Conservation (phyloP, 2,113 vertebrate species). For the Lota lota region DNA sequence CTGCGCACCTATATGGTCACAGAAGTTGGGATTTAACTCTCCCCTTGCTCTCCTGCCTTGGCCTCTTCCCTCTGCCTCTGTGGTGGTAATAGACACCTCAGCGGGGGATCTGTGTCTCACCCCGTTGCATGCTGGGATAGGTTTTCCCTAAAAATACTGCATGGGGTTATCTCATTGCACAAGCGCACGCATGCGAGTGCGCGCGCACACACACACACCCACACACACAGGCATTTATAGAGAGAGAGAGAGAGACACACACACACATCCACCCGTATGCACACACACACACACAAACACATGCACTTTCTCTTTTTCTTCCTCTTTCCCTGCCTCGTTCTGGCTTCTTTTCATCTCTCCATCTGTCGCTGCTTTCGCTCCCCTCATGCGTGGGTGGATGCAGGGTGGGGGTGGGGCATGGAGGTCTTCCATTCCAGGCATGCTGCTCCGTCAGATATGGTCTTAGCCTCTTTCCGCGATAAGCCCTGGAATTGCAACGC, state of each 20-base stretch:
- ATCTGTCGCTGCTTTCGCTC: slow-evolving; percentile 4
- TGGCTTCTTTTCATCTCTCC: background rate
- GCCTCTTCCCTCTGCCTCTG: background rate
- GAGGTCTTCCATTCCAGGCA: slow-evolving; percentile 48
- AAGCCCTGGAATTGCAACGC: slow-evolving; percentile 66
- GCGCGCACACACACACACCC: background rate
- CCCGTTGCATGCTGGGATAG: slow-evolving; percentile 51
- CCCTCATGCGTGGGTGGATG: background rate
- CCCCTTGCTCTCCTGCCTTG: background rate
- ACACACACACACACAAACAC: slow-evolving; percentile 1
- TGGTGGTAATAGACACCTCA: slow-evolving; percentile 55
- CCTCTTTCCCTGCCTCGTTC: slow-evolving; percentile 2
- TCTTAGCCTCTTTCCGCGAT: slow-evolving; percentile 66
- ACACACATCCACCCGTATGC: too few species aligned
- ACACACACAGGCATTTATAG: background rate
- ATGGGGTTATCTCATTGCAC: slow-evolving; percentile 47
- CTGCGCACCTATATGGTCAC: too few species aligned
- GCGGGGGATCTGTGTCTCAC: slow-evolving; percentile 46
- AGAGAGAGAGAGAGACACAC: too few species aligned
- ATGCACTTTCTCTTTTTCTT: background rate
- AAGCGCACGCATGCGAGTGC: slow-evolving; percentile 1
- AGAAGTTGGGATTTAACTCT: too few species aligned
- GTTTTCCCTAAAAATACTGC: slow-evolving; percentile 63
- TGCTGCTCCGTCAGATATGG: slow-evolving; percentile 64
- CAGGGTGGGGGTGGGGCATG: slow-evolving; percentile 6